phyloP scores from a whole-genome alignment of 2,888 invertebrate species.

The Nowickia ferox region DNA sequence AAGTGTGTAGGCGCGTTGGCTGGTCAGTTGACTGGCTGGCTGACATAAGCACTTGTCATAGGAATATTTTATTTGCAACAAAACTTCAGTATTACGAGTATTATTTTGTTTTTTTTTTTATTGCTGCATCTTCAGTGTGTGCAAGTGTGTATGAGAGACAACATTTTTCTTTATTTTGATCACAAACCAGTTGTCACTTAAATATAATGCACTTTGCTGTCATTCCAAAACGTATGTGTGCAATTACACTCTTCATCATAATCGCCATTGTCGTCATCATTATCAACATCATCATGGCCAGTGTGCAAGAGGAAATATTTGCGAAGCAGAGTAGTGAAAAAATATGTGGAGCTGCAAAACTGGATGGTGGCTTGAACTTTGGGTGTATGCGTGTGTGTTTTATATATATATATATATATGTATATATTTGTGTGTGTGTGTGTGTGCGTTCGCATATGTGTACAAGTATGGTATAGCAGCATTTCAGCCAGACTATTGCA shows the following conservation, averaged over 20 bases:
- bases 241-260: conserved; percentile 50
- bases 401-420: no score
- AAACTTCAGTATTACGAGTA: conserved; percentile 35
- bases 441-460: rapidly evolving
- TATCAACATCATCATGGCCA: neutral
- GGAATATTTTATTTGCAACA: conserved; percentile 57
- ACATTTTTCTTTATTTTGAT: conserved; percentile 53
- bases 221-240: conserved; percentile 49
- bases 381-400: no score
- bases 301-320: conserved; percentile 14
- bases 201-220: conserved; percentile 63
- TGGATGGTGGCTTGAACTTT: neutral
- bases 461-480: neutral
- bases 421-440: no score
- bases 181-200: conserved; percentile 69
- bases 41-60: conserved; percentile 62
- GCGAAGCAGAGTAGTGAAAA: neutral
- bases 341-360: conserved; percentile 17
- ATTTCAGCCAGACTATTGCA: conserved; percentile 33
- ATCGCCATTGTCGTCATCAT: conserved; percentile 14
- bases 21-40: conserved; percentile 25
- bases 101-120: neutral
- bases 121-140: conserved; percentile 2
- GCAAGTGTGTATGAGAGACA: neutral
- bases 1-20: conserved; percentile 50